Base-by-base conservation (phyloP, 2,113 vertebrate species). In the Pipa parva region DNA sequence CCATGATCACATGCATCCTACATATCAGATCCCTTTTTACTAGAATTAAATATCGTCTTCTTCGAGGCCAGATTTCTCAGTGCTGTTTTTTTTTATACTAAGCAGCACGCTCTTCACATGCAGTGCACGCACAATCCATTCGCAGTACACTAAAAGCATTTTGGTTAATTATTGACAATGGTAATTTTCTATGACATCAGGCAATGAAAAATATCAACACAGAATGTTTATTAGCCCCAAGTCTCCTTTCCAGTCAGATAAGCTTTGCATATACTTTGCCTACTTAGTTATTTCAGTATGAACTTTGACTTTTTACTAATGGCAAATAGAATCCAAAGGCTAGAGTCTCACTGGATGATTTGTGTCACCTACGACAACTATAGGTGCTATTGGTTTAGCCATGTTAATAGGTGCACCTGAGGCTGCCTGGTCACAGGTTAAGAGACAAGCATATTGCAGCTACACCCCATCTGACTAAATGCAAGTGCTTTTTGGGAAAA, bases 161-260 rank as follows among this genome's bases (percentile, higher is more conserved):
- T 51, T 18, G 42, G 64, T 68, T 59, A 68, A 68, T 51, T 68
- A 68, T 68, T 68, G 29, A 59, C 45, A 48, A 24, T n/a, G 20
- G 31, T 21, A 39, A 39, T 21, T 59, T 28, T 37, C 29, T 59
- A n/a, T 22, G 45, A 42, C 39, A 48, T 25, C 17, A 36, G 18
- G 18, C 50, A 36, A 31, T 67, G 55, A 42, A 6, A 20, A 20
- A 15, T 0, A 26, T 59, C 56, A 55, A 59, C 22, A 7, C 37
- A 49, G 22, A 39, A 24, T 22, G 21, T 24, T 22, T 24, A 24
- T 49, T 49, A 49, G 46, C 21, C n/a, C 39, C 39, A 42, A 42
- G 39, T 42, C 17, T 42, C 17, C 39, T n/a, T 42, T 42, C 39
- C n/a, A 42, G 39, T 42, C 17, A 42, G 39, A 42, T 42, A 42